These are phyloP conservation scores for Apodemia hepburni DNA, from an alignment of 2,888 invertebrate genomes.

Conservation along the genomic window DNA sequence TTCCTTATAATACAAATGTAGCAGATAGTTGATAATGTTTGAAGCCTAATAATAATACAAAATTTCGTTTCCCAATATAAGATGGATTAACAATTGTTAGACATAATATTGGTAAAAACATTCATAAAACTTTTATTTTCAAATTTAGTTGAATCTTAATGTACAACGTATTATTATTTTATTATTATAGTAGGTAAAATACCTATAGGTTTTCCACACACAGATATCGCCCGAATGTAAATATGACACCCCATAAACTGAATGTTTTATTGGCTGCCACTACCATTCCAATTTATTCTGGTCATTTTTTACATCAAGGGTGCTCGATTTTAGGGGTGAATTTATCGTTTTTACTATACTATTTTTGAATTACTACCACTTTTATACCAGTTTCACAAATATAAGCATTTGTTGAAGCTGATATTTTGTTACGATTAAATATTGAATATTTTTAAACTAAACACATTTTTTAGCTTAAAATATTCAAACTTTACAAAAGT, in stretches of 20 bases:
- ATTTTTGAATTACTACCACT: slow-evolving; percentile 34
- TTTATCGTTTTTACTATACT: slow-evolving; percentile 59
- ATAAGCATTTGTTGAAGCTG: neutral
- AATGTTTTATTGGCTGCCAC: slow-evolving; percentile 77
- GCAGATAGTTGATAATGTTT: neutral
- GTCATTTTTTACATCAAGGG: slow-evolving; percentile 76
- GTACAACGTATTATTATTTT: slow-evolving; percentile 33
- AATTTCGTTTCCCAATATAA: neutral
- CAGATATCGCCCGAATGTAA: slow-evolving; percentile 72
- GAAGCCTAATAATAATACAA: neutral
- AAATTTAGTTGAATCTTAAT: too few species aligned
- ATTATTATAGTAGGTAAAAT: slow-evolving; percentile 41
- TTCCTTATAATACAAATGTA: too few species aligned
- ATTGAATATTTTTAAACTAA: too few species aligned
- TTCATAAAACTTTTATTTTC: neutral
- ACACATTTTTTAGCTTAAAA: too few species aligned
- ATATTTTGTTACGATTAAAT: too few species aligned
- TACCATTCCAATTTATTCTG: slow-evolving; percentile 78
- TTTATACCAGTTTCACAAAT: slow-evolving; percentile 39
- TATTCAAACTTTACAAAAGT: too few species aligned
- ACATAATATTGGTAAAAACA: neutral
- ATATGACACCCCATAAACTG: slow-evolving; percentile 79
- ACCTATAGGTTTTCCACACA: slow-evolving; percentile 58
- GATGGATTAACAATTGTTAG: neutral
- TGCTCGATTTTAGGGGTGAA: slow-evolving; percentile 72